Conservation (phyloP, 2,113 vertebrate genomes). For the Puntigrus tetrazona region DNA sequence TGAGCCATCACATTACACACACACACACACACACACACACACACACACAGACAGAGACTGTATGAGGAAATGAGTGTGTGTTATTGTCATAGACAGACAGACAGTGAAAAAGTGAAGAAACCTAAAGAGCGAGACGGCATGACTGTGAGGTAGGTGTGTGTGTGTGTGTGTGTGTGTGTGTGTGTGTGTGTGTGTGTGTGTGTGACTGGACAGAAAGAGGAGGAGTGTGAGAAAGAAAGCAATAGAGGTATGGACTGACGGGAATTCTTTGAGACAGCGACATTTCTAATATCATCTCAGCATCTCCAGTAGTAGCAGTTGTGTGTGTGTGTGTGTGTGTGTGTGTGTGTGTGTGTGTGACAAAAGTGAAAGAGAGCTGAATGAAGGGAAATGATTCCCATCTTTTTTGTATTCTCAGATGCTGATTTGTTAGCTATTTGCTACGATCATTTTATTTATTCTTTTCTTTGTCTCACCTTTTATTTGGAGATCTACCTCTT, state of each 20-base stretch:
- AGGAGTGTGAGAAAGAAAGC: not conserved
- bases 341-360: conserved; percentile 18
- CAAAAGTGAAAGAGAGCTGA: conserved; percentile 15
- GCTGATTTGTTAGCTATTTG: not conserved
- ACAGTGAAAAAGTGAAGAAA: not conserved
- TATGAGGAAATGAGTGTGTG: not conserved
- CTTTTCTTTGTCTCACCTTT: not conserved
- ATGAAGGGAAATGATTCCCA: not conserved
- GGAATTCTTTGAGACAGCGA: conserved; percentile 40
- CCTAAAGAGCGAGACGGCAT: not conserved
- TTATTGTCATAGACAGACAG: not conserved
- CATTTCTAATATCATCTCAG: conserved; percentile 23
- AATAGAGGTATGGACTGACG: conserved; percentile 34
- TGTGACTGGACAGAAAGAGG: not conserved
- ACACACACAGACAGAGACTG: not conserved
- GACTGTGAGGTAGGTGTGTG: not conserved
- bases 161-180: not conserved
- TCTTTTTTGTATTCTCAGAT: not conserved
- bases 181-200: not conserved
- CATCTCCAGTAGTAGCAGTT: conserved; percentile 3
- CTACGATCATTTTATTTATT: conserved; percentile 1
- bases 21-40: not conserved
- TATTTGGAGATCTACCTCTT: not conserved
- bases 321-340: not conserved
- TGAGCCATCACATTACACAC: conserved; percentile 7